Evolutionary conservation across 2,113 vertebrate species (phyloP).

Genomic region (crab-eating macaque (Macaca fascicularis)): T2T-MFA8v1.1 NC_088376.1:160134501-160135000

Average conservation of each 20-base stretch:
- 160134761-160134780: neutral
- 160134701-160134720: neutral
- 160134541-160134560: neutral
- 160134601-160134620: neutral
- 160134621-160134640: neutral
- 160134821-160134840: neutral
- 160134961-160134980: neutral
- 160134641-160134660: neutral
- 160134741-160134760: neutral
- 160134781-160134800: neutral
- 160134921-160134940: rapidly evolving
- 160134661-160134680: neutral
- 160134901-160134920: rapidly evolving
- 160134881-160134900: rapidly evolving
- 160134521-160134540: neutral
- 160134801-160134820: neutral
- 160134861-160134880: neutral
- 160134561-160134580: neutral
- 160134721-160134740: neutral
- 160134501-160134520: neutral
- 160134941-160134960: neutral
- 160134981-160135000: rapidly evolving
- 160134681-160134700: neutral
- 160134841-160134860: neutral
- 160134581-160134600: neutral